phyloP scores from a whole-genome alignment of 2,888 invertebrate genomes.

The Lysandra bellargus region DNA sequence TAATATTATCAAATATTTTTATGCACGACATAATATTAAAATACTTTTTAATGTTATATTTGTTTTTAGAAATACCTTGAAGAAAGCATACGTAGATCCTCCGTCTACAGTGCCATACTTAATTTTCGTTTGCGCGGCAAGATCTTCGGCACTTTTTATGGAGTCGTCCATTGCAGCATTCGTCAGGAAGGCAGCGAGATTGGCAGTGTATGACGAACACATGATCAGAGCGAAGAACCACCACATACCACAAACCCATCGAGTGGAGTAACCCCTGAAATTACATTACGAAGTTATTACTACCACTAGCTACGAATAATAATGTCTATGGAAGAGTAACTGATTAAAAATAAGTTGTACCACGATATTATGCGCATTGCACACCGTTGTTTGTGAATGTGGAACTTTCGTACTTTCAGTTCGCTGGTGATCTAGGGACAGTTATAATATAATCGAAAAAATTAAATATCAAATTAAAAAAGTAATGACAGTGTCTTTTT shows the following conservation, averaged over 20 bases:
- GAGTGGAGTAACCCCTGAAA: conserved; percentile 91
- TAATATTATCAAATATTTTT: too few relatives aligned
- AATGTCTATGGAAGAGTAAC: neutral
- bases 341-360: neutral
- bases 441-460: too few relatives aligned
- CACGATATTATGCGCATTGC: neutral
- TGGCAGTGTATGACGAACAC: conserved; percentile 97
- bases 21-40: neutral
- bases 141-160: conserved; percentile 94
- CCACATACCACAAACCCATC: conserved; percentile 96
- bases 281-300: neutral
- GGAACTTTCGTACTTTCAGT: neutral
- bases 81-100: conserved; percentile 95
- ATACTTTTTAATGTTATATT: too few relatives aligned
- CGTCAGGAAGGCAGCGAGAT: conserved; percentile 95
- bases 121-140: conserved; percentile 96
- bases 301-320: neutral
- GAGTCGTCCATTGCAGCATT: conserved; percentile 93
- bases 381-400: too few relatives aligned
- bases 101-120: conserved; percentile 95
- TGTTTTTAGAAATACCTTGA: conserved; percentile 81
- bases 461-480: too few relatives aligned
- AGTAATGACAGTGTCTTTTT: too few relatives aligned
- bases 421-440: neutral
- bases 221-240: conserved; percentile 97